A percentile compares a stretch with the other conserved stretches of the same genome.
These are phyloP conservation scores for Bombus soroeensis DNA, from an alignment of 1,140 invertebrate genomes.

Conservation along the genomic window DNA sequence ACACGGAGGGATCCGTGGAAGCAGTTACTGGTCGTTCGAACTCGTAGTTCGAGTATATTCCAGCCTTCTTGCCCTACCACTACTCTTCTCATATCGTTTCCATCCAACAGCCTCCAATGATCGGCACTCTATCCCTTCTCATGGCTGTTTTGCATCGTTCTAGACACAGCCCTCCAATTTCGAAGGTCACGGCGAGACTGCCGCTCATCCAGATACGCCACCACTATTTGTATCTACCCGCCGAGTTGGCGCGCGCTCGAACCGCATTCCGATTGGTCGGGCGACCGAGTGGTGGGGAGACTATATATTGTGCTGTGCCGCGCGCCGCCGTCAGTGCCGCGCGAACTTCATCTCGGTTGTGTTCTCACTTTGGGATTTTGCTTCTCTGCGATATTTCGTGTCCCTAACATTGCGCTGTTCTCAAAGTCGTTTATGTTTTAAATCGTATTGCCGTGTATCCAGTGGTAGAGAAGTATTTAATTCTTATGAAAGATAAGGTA, in stretches of 20 bases:
- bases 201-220: neutral
- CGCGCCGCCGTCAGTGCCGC: slow-evolving; percentile 67
- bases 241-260: slow-evolving; percentile 32
- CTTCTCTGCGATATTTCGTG: neutral
- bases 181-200: slow-evolving; percentile 74
- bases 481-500: too few relatives aligned
- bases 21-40: slow-evolving; percentile 34
- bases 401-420: neutral
- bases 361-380: neutral
- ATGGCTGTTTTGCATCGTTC: slow-evolving; percentile 16
- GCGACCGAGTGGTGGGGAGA: slow-evolving; percentile 26
- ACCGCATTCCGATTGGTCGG: neutral
- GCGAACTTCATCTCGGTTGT: slow-evolving; percentile 20
- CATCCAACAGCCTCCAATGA: slow-evolving; percentile 60
- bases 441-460: neutral
- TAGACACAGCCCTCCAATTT: slow-evolving; percentile 69
- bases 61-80: slow-evolving; percentile 63
- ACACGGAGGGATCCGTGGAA: neutral
- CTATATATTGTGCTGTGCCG: slow-evolving; percentile 59
- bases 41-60: slow-evolving; percentile 4
- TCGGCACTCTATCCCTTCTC: slow-evolving; percentile 61
- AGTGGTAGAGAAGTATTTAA: neutral
- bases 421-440: neutral
- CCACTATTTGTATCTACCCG: slow-evolving; percentile 50
- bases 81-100: slow-evolving; percentile 7